Evolutionary conservation across 2,888 invertebrate species (phyloP).

Genomic region (Diabrotica balteata): DNA sequence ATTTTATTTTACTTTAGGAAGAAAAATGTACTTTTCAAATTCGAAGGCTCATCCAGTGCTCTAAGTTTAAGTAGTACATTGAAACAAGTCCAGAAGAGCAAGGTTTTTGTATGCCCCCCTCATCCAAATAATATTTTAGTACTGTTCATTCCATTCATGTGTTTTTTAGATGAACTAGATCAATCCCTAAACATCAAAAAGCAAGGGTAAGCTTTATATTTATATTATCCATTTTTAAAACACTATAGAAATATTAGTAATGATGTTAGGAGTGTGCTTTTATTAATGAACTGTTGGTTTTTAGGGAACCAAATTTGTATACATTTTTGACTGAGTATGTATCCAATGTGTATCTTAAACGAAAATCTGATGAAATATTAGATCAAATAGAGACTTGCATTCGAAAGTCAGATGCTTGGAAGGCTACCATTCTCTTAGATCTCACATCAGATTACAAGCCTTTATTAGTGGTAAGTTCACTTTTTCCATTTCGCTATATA

Average conservation of each 20-base stretch:
- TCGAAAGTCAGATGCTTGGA: constrained; percentile 81
- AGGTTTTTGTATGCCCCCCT: constrained; percentile 77
- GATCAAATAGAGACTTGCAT: constrained; percentile 75
- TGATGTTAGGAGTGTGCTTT: too few relatives aligned
- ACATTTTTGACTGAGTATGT: constrained; percentile 88
- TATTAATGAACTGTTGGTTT: constrained; percentile 21
- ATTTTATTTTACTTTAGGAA: constrained; percentile 58
- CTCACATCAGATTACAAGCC: constrained; percentile 72
- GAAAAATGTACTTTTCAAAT: constrained; percentile 71
- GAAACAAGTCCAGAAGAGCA: constrained; percentile 59
- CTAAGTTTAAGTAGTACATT: constrained; percentile 53
- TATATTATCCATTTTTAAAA: too few relatives aligned
- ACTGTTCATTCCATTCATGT: constrained; percentile 82
- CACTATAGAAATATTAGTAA: too few relatives aligned
- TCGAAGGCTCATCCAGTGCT: constrained; percentile 68
- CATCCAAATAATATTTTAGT: constrained; percentile 78
- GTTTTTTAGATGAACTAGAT: constrained; percentile 86
- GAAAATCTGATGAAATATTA: constrained; percentile 71
- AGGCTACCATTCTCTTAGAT: constrained; percentile 75
- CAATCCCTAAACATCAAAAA: constrained; percentile 56
- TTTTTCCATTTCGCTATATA: not conserved
- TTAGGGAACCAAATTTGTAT: constrained; percentile 77
- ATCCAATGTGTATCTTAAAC: constrained; percentile 83
- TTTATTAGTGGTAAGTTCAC: constrained; percentile 66
- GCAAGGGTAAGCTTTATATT: constrained; percentile 35